These are phyloP conservation scores for Lepidurus arcticus DNA, from an alignment of 1,140 invertebrate species.

Conservation along the genomic window DNA sequence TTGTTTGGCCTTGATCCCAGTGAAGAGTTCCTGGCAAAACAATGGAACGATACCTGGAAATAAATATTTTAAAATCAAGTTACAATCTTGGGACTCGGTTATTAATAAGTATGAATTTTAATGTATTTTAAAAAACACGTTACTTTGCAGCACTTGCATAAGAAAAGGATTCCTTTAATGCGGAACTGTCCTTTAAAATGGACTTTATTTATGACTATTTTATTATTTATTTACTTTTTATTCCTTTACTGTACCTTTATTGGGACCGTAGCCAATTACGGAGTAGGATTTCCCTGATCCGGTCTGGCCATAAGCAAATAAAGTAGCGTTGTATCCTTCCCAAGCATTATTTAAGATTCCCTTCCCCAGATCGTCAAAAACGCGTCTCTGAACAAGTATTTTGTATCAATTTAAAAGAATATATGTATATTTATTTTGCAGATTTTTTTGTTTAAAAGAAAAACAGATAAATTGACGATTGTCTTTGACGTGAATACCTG, in stretches of 20 bases:
- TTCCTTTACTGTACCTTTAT: constrained; percentile 49
- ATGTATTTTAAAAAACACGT: constrained; percentile 30
- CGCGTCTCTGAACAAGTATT: constrained; percentile 44
- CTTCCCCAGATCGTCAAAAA: constrained; percentile 55
- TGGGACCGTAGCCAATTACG: constrained; percentile 55
- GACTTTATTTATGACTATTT: neutral
- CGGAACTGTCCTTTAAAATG: neutral
- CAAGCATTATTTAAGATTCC: constrained; percentile 58
- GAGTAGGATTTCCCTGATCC: constrained; percentile 59
- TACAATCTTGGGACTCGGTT: neutral
- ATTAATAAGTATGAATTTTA: neutral
- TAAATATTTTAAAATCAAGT: constrained; percentile 33
- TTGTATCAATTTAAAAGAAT: neutral
- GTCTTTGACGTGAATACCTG: constrained; percentile 44
- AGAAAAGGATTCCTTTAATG: neutral
- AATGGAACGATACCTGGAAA: constrained; percentile 55
- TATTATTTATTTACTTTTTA: neutral
- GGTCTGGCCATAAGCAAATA: constrained; percentile 61
- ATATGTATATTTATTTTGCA: constrained; percentile 25
- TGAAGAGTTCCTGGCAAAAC: constrained; percentile 55
- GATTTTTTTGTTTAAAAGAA: constrained; percentile 30
- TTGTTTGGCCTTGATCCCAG: constrained; percentile 48
- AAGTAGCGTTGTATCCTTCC: constrained; percentile 57
- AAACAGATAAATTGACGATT: constrained; percentile 27
- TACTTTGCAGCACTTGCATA: neutral